These are phyloP conservation scores for Ganaspis brasiliensis DNA, from an alignment of 2,888 invertebrate genomes.

Conservation along the genomic window DNA sequence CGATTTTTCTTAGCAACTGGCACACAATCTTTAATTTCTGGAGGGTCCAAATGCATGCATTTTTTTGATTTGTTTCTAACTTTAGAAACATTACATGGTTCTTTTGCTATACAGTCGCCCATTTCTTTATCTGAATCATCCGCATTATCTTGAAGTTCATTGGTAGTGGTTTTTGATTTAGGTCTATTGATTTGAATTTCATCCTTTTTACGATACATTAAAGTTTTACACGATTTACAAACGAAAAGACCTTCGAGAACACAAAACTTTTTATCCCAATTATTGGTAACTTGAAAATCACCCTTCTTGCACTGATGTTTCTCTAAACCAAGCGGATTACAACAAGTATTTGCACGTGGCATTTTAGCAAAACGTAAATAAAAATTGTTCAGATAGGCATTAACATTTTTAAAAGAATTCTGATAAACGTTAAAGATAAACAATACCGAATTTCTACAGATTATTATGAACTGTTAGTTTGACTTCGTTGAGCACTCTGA, in stretches of 20 bases:
- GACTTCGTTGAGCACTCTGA: no score
- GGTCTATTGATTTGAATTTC: slow-evolving; percentile 5
- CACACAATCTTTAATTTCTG: neutral
- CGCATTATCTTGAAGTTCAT: neutral
- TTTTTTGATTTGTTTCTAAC: neutral
- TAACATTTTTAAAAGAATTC: no score
- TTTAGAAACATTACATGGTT: neutral
- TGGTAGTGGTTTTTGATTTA: neutral
- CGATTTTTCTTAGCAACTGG: no score
- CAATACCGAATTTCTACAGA: no score
- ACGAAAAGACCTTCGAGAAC: slow-evolving; percentile 15
- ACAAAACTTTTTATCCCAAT: neutral
- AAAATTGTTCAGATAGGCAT: no score
- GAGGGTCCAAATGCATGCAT: neutral
- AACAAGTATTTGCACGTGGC: neutral
- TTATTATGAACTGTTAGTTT: no score
- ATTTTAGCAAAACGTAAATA: no score
- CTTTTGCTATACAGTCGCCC: neutral
- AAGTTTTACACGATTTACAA: neutral
- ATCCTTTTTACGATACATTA: neutral
- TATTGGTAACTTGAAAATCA: neutral
- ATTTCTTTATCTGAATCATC: neutral
- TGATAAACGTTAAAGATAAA: no score
- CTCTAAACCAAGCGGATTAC: neutral
- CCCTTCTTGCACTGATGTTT: neutral